Evolutionary conservation across 1,140 invertebrate species (phyloP).

Genomic region (Pteromalus puparum): DNA sequence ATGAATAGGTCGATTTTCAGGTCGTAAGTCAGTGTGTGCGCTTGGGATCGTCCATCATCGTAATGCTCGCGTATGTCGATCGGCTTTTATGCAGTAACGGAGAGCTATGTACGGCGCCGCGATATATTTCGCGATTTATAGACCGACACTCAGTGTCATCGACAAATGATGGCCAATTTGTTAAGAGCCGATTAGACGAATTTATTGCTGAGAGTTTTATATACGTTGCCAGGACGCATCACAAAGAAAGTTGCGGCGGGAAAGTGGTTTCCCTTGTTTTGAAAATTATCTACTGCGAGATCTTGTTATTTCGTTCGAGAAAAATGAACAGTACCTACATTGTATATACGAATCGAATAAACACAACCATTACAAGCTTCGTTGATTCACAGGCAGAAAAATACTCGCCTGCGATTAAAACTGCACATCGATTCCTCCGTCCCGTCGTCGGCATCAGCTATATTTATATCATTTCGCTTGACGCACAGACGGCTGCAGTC

Average conservation of each 20-base stretch:
- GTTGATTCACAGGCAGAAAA: not conserved
- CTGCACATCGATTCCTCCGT: not conserved
- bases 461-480: not conserved
- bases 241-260: not conserved
- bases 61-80: conserved; percentile 4
- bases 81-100: conserved; percentile 1
- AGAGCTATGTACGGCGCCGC: not conserved
- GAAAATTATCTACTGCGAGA: too few species aligned
- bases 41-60: conserved; percentile 22
- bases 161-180: conserved; percentile 23
- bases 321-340: too few species aligned
- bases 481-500: not conserved
- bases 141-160: not conserved
- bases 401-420: not conserved
- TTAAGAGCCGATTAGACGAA: not conserved
- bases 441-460: too few species aligned
- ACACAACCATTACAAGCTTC: too few species aligned
- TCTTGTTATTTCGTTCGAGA: too few species aligned
- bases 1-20: conserved; percentile 12
- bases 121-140: conserved; percentile 17
- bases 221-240: too few species aligned
- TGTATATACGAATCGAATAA: not conserved
- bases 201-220: not conserved
- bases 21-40: conserved; percentile 3
- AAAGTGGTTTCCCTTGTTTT: not conserved